A percentile compares a stretch with the other conserved stretches of the same genome.
These are phyloP conservation scores for Clavelina lepadiformis DNA, from an alignment of 23 tunicate species.

Conservation along the genomic window DNA sequence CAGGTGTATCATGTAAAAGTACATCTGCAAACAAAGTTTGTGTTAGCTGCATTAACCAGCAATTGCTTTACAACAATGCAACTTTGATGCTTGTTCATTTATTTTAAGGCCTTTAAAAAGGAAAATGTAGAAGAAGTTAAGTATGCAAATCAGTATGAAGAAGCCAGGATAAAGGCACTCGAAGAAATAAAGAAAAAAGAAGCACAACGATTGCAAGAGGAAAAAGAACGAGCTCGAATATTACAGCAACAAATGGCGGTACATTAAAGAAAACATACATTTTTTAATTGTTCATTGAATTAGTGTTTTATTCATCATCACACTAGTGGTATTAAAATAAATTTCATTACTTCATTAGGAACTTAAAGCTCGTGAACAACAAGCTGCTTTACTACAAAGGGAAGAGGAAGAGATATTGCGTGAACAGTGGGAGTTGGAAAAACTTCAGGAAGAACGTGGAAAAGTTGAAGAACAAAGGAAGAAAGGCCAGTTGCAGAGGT, in stretches of 20 bases:
- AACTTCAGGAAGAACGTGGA: conserved; percentile 59
- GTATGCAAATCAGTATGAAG: conserved; percentile 79
- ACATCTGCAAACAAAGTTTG: neutral
- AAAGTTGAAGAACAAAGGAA: conserved; percentile 57
- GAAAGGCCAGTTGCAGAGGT: conserved; percentile 51
- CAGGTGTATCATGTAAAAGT: no score
- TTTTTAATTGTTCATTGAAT: neutral
- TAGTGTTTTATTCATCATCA: neutral
- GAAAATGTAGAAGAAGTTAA: conserved; percentile 35
- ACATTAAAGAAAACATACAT: neutral
- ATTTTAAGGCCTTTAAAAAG: conserved; percentile 6
- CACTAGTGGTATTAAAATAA: neutral
- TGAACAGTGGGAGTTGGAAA: conserved; percentile 63
- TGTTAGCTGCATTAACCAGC: neutral
- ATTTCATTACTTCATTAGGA: conserved; percentile 25
- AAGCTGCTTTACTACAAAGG: conserved; percentile 27
- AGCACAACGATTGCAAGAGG: conserved; percentile 43
- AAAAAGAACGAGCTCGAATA: conserved; percentile 63
- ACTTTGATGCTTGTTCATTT: no score
- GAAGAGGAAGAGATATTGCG: conserved; percentile 59
- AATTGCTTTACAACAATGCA: neutral
- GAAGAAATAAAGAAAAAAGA: conserved; percentile 65
- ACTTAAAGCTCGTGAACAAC: conserved; percentile 54
- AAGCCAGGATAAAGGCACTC: conserved; percentile 59
- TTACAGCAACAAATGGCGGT: conserved; percentile 69